Evolutionary conservation across 1,140 invertebrate genomes (phyloP).

Genomic region (Dermatophagoides farinae): DNA sequence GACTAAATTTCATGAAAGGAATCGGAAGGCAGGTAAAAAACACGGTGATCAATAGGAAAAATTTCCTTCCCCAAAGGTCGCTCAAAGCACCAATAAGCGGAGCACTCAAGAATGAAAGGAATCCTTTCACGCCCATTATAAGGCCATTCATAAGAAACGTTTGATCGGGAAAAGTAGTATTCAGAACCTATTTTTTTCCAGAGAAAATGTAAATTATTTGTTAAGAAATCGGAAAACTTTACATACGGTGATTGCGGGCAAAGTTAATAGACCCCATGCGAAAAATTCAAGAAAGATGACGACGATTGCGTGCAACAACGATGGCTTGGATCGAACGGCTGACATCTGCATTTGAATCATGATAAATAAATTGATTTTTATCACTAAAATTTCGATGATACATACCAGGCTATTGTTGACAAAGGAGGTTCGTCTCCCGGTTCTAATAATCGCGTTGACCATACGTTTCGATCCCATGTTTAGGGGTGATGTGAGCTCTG

Average conservation of each 20-base stretch:
- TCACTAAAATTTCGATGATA: background rate
- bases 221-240: background rate
- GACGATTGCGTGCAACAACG: constrained; percentile 88
- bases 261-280: constrained; percentile 92
- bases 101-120: constrained; percentile 87
- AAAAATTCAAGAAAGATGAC: constrained; percentile 99
- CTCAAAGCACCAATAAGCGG: constrained; percentile 89
- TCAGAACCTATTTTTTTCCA: constrained; percentile 45
- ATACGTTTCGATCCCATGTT: constrained; percentile 5
- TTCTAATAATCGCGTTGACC: constrained; percentile 10
- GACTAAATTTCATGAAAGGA: constrained; percentile 93
- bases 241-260: constrained; percentile 79
- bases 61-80: constrained; percentile 93
- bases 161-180: constrained; percentile 93
- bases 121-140: constrained; percentile 88
- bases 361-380: background rate
- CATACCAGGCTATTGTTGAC: background rate
- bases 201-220: constrained; percentile 8
- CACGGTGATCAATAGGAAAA: constrained; percentile 92
- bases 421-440: background rate
- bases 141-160: constrained; percentile 99
- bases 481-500: background rate
- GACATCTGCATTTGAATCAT: constrained; percentile 28
- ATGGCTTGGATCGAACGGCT: constrained; percentile 64
- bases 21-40: constrained; percentile 98